phyloP scores from a whole-genome alignment of 2,113 vertebrate species.

The Carollia perspicillata region DNA sequence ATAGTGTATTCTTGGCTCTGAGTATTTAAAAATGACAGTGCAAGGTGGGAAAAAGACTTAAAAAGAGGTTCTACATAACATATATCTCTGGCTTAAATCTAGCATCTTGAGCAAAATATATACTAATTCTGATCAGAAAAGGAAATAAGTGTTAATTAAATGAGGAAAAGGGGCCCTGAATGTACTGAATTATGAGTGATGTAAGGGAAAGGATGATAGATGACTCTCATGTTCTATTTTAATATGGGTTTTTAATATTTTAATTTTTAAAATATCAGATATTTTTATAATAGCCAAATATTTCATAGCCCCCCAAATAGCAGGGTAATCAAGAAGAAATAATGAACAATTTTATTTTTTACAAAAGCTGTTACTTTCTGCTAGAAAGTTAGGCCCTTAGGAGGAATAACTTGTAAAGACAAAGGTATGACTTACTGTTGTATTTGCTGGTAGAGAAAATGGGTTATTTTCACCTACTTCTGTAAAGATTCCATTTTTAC shows the following conservation, averaged over 20 bases:
- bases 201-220: neutral
- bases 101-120: neutral
- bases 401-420: neutral
- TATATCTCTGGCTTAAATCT: conserved; percentile 19
- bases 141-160: neutral
- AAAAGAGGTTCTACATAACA: neutral
- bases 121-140: conserved; percentile 10
- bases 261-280: neutral
- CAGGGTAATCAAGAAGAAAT: neutral
- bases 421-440: neutral
- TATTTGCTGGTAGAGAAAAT: neutral
- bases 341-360: neutral
- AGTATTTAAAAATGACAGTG: conserved; percentile 9
- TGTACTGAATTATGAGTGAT: neutral
- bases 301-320: neutral
- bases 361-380: neutral
- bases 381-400: neutral
- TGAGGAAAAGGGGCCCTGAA: neutral
- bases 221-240: neutral
- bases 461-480: neutral
- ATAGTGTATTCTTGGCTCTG: neutral
- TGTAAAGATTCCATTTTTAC: neutral
- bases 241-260: neutral
- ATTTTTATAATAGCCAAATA: neutral
- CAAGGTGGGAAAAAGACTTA: neutral